phyloP scores from a whole-genome alignment of 2,113 vertebrate genomes.

The Saguinus imperator region DNA sequence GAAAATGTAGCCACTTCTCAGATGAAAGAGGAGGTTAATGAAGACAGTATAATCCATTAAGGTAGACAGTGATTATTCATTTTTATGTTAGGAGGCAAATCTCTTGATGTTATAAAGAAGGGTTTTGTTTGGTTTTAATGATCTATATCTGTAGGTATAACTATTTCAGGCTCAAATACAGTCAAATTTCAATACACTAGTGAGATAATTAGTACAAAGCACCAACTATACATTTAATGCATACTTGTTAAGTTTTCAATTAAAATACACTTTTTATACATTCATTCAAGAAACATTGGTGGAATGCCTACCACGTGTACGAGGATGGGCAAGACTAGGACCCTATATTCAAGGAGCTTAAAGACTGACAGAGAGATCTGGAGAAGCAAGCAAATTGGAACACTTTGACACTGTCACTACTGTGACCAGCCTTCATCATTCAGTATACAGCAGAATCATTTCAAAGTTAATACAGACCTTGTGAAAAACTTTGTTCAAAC shows the following conservation, averaged over 20 bases:
- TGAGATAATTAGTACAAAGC: not conserved
- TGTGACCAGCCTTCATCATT: not conserved
- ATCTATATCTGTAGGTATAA: not conserved
- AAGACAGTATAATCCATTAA: conserved; percentile 75
- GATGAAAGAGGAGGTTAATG: conserved; percentile 81
- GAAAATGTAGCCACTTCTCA: conserved; percentile 78
- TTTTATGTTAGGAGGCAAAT: conserved; percentile 28
- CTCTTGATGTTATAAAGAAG: not conserved
- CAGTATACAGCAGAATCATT: not conserved
- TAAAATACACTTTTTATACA: not conserved
- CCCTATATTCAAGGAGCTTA: not conserved
- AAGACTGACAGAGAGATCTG: not conserved
- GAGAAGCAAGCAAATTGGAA: not conserved
- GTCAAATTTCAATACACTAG: not conserved
- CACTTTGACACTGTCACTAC: not conserved
- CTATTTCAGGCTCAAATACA: not conserved
- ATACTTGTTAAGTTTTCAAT: not conserved
- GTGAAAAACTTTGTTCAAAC: not conserved
- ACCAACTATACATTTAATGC: not conserved
- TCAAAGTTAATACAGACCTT: not conserved
- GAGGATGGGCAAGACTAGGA: not conserved
- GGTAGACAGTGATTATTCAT: conserved; percentile 78
- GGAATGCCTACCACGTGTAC: not conserved
- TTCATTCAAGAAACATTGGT: not conserved
- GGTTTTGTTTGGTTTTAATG: conserved; percentile 31